Base-by-base conservation (phyloP, 2,888 invertebrate genomes). In the Mylabris sibirica region DNA sequence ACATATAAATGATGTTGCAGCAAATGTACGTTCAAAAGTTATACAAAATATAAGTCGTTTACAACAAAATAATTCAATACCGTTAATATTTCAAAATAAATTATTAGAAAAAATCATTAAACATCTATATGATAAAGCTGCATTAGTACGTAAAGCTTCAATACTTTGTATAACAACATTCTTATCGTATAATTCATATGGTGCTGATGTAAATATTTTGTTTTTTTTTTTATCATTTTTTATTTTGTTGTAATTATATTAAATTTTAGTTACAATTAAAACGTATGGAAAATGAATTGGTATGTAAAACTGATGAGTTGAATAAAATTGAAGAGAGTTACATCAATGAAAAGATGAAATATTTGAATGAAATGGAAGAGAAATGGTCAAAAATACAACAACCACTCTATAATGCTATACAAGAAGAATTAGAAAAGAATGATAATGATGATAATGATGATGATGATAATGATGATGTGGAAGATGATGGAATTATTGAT, bases 1-100 rank as follows among this genome's bases (percentile, higher is more conserved):
- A 53, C 97, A 98, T 81, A 89, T 97, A 65, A 89, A 92, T 74
- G 98, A 99, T 81, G 84, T 89, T 3, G 92, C 96, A 61, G 94
- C 96, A 0, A 93, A 93, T 80, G 97, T 97, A 0, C 87, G 98
- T 26, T 91, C 94, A 26, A 95, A 93, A 87, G 93, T 92, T 68
- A 70, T 74, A n/a, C 70, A 73, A 53, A 91, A 94, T 72, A 96
- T 95, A 94, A 88, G 90, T 74, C 88, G 90, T 60, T 87, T 98
- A 68, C 93, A 94, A 77, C 89, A 90, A 64, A 92, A 93, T 77
- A 90, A 92, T 79, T 92, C 92, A 3, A 90, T 98, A 57, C 96
- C 97, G 0, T 86, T 95, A 59, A 86, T 86, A 6, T 88, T 91
- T 68, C 91, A 94, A 79, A 88, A 90, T 26, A 84, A 86, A 11